These are phyloP conservation scores for Leptinotarsa juncta DNA, from an alignment of 2,888 invertebrate species.

Conservation along the genomic window DNA sequence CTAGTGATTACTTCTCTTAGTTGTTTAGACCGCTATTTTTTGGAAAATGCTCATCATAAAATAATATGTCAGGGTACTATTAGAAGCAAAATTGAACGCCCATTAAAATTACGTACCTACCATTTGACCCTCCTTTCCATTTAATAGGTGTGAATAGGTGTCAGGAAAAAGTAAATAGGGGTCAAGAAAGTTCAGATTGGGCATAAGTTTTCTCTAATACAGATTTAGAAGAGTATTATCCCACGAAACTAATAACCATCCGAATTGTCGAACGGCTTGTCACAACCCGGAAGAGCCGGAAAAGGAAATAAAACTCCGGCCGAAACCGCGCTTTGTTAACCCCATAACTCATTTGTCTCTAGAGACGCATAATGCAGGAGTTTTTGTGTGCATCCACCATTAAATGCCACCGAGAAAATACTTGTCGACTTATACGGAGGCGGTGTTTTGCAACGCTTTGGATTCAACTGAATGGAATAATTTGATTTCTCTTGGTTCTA, in stretches of 20 bases:
- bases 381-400: not conserved
- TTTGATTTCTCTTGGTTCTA: not conserved
- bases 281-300: not conserved
- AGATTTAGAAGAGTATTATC: not conserved
- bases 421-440: not conserved
- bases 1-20: no score
- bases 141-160: no score
- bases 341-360: not conserved
- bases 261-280: not conserved
- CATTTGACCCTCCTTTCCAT: no score
- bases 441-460: not conserved
- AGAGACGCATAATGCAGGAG: not conserved
- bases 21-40: no score
- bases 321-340: not conserved
- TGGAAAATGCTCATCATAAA: no score
- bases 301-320: conserved; percentile 4
- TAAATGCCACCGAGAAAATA: not conserved
- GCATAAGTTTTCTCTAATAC: not conserved
- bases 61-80: no score
- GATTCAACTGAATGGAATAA: not conserved
- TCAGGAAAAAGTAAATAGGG: no score
- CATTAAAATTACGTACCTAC: no score
- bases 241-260: not conserved
- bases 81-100: no score
- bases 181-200: no score